These are phyloP conservation scores for Hypsopygia costalis DNA, from an alignment of 2,888 invertebrate species.

Conservation along the genomic window DNA sequence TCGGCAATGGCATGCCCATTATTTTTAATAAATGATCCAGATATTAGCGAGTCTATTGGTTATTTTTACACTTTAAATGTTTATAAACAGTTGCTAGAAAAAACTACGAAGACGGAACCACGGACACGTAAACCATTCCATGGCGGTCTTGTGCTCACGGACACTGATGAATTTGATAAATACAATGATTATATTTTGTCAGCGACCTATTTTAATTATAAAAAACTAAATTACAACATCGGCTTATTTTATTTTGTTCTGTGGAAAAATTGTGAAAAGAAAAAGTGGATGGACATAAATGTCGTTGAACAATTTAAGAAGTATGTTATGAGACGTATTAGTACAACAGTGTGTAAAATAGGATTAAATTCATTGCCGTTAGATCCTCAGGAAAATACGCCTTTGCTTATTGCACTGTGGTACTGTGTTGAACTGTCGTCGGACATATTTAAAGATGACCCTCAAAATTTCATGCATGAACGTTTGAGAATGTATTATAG, in stretches of 20 bases:
- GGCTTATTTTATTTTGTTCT: conserved; percentile 40
- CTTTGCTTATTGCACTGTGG: conserved; percentile 37
- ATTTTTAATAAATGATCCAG: conserved; percentile 33
- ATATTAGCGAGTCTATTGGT: conserved; percentile 37
- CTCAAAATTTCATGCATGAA: conserved; percentile 28
- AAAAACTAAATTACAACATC: conserved; percentile 36
- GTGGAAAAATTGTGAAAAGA: conserved; percentile 43
- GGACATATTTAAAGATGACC: conserved; percentile 34
- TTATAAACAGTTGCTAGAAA: conserved; percentile 34
- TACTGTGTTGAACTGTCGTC: conserved; percentile 41
- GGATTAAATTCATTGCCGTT: conserved; percentile 38
- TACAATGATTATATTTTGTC: conserved; percentile 47
- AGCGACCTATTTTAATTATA: conserved; percentile 39
- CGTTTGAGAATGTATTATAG: conserved; percentile 30
- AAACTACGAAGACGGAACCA: conserved; percentile 31
- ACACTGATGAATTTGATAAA: conserved; percentile 35
- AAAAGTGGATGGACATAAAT: conserved; percentile 46
- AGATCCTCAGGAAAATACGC: conserved; percentile 30
- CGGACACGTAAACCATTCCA: conserved; percentile 35
- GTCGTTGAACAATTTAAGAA: conserved; percentile 37
- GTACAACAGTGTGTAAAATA: conserved; percentile 31
- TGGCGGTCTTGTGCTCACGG: conserved; percentile 39
- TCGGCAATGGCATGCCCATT: conserved; percentile 36
- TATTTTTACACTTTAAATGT: conserved; percentile 43
- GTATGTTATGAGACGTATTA: conserved; percentile 35